These are phyloP conservation scores for Catharus bicknelli DNA, from an alignment of 2,113 vertebrate species.

Conservation along the genomic window DNA sequence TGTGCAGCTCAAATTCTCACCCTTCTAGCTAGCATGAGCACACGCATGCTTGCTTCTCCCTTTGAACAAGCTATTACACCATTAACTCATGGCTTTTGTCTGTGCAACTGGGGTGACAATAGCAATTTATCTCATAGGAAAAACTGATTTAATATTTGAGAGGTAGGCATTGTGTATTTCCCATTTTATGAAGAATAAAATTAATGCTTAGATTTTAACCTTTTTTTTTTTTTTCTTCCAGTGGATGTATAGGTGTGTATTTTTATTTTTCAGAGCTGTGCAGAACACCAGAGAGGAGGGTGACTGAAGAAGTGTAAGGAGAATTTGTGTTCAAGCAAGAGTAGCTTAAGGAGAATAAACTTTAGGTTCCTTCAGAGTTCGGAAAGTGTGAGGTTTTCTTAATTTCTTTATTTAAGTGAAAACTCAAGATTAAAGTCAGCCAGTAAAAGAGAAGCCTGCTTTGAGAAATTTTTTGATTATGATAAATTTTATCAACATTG, in stretches of 20 bases:
- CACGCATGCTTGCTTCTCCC: background rate
- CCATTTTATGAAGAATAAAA: background rate
- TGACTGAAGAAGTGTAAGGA: background rate
- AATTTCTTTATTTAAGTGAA: background rate
- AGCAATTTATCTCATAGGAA: background rate
- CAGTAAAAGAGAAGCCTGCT: background rate
- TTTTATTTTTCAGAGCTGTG: background rate
- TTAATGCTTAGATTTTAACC: background rate
- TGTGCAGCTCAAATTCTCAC: background rate
- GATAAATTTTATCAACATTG: background rate
- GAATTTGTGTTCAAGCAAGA: background rate
- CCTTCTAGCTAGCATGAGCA: background rate
- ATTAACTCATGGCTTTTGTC: background rate
- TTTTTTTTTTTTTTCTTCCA: background rate
- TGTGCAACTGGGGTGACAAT: background rate
- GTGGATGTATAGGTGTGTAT: rapidly evolving
- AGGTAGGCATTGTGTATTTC: background rate
- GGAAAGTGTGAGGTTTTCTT: background rate
- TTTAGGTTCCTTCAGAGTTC: background rate
- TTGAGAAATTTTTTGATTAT: background rate
- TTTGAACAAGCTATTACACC: background rate
- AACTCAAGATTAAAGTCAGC: background rate
- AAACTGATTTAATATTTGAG: background rate
- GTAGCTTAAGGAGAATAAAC: background rate
- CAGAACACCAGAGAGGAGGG: background rate